phyloP scores from a whole-genome alignment of 1,140 invertebrate genomes.

The Drosophila saltans region DNA sequence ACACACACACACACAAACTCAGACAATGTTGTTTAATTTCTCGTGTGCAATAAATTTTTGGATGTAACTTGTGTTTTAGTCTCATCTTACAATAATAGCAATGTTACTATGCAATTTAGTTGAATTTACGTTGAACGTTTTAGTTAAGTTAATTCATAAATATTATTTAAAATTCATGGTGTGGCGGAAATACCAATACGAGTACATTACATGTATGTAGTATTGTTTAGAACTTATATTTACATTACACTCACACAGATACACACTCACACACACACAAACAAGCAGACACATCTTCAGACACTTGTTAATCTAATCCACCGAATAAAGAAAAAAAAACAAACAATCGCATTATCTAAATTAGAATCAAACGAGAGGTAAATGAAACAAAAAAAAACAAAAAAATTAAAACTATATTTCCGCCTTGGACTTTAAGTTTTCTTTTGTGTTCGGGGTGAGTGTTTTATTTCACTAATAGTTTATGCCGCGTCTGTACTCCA shows the following conservation, averaged over 20 bases:
- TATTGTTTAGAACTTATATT: slow-evolving; percentile 38
- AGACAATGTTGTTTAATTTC: slow-evolving; percentile 56
- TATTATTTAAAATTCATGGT: slow-evolving; percentile 69
- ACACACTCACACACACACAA: slow-evolving; percentile 32
- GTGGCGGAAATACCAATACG: slow-evolving; percentile 55
- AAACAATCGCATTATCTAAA: slow-evolving; percentile 79
- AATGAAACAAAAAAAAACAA: slow-evolving; percentile 30
- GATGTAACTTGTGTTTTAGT: slow-evolving; percentile 52
- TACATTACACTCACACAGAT: slow-evolving; percentile 25
- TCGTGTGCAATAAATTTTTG: slow-evolving; percentile 67
- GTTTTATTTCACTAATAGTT: slow-evolving; percentile 48
- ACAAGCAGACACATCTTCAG: slow-evolving; percentile 44
- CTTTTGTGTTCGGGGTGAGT: slow-evolving; percentile 54
- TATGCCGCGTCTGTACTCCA: slow-evolving; percentile 63
- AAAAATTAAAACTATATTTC: slow-evolving; percentile 53
- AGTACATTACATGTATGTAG: neutral
- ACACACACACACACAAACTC: slow-evolving; percentile 11
- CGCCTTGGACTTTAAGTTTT: slow-evolving; percentile 50
- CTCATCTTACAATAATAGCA: slow-evolving; percentile 68
- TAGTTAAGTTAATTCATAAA: slow-evolving; percentile 75
- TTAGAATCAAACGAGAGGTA: slow-evolving; percentile 37
- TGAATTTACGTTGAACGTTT: slow-evolving; percentile 77
- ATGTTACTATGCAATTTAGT: slow-evolving; percentile 79
- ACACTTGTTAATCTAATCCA: slow-evolving; percentile 81
- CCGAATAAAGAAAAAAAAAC: slow-evolving; percentile 52